A percentile compares a stretch with the other conserved stretches of the same genome.
Conservation (phyloP, 2,113 vertebrate species). For the Callipepla squamata region DNA sequence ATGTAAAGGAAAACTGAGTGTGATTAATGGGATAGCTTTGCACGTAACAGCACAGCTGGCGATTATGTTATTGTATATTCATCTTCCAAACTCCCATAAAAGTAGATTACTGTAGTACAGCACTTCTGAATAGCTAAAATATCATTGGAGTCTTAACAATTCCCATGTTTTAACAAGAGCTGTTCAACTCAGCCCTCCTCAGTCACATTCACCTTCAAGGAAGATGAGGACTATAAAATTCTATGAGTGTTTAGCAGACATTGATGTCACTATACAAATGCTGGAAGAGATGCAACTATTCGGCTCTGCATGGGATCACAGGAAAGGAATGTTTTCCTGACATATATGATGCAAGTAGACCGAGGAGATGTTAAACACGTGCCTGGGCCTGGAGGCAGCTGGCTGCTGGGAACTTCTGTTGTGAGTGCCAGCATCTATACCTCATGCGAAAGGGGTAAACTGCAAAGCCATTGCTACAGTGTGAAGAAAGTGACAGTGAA, state of each 20-base stretch:
- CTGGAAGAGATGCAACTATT: not conserved
- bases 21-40: constrained; percentile 61
- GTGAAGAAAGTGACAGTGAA: not conserved
- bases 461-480: rapidly evolving
- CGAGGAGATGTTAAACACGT: not conserved
- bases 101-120: constrained; percentile 50
- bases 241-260: not conserved
- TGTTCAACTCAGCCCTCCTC: not conserved
- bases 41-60: constrained; percentile 53
- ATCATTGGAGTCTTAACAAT: not conserved
- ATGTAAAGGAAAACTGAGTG: constrained; percentile 40
- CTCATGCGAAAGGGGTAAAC: not conserved
- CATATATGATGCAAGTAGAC: not conserved
- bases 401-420: not conserved
- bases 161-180: not conserved
- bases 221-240: not conserved
- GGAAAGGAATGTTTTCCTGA: not conserved
- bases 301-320: not conserved
- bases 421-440: not conserved
- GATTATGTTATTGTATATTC: constrained; percentile 64
- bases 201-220: not conserved
- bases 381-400: not conserved
- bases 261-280: not conserved
- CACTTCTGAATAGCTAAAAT: constrained; percentile 28
- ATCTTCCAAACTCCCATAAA: constrained; percentile 64